Evolutionary conservation across 2,113 vertebrate genomes (phyloP), one percentile per base, ranked within the genome.

Genomic region (Motacilla alba): DNA sequence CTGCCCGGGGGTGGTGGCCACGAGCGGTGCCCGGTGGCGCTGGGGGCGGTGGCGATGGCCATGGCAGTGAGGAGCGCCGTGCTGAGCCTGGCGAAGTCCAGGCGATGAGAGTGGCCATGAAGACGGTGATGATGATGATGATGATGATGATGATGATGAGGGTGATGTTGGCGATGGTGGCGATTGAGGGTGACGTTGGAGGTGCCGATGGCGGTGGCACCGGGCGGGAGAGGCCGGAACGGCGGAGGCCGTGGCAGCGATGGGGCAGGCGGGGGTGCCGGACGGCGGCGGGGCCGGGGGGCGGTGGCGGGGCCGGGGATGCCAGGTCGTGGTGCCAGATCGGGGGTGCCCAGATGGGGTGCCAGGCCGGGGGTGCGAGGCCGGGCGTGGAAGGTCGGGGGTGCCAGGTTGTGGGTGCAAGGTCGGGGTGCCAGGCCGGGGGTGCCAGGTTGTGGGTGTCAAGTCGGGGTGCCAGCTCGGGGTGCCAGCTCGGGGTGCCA

Each of bases 1-100:
- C 0, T 44, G 73, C 46, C 7, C 3, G 9, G 6, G 68, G 31
- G 11, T 20, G 75, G 28, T 21, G 62, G 43, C 14, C 1, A 2
- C 2, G 52, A 4, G 44, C 1, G 14, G 43, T 2, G 49, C 11
- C 58, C 30, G 30, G 12, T 0, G 70, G 31, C 2, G 35, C 41
- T 4, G 44, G 26, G 39, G 43, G 35, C 3, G 30, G 12, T 7
- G 77, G 15, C 7, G 24, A 17, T 19, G 77, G 23, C 21, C 6
- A 4, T 6, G 64, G 47, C 0, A 4, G 6, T 0, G 69, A 39
- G 30, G 13, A 27, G 7, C 21, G 8, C 31, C 30, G 47, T 9
- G 72, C 70, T 11, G 56, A 55, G 30, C 21, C 18, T 5, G 56
- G 12, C 9, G 64, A 33, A 46, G 22, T 1, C n/a, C 64, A 28